These are phyloP conservation scores for Tenodera sinensis DNA, from an alignment of 2,888 invertebrate genomes.

Conservation along the genomic window DNA sequence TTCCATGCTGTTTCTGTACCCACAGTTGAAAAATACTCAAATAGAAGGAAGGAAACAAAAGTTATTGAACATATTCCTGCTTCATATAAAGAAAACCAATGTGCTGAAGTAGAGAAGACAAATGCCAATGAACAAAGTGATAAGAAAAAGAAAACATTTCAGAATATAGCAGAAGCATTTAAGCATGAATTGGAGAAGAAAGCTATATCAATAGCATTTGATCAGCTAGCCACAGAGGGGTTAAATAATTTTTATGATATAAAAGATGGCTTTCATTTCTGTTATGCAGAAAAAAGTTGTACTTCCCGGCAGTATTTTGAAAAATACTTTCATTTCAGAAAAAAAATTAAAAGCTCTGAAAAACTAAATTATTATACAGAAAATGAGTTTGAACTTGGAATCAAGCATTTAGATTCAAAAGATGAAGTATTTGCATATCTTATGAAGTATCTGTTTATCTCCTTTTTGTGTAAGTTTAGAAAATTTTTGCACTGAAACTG, in stretches of 20 bases:
- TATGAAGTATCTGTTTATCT: neutral
- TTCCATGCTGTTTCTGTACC: neutral
- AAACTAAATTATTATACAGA: neutral
- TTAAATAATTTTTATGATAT: neutral
- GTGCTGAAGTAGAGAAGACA: neutral
- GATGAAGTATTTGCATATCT: neutral
- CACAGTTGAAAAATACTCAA: neutral
- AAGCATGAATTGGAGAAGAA: neutral
- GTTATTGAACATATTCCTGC: neutral
- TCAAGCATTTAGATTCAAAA: too few relatives aligned
- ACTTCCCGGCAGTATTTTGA: neutral
- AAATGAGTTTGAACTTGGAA: neutral
- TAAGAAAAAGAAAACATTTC: neutral
- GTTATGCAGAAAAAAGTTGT: neutral
- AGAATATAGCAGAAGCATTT: neutral
- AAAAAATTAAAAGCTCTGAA: neutral
- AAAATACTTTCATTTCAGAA: neutral
- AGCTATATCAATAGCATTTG: neutral
- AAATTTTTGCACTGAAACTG: neutral
- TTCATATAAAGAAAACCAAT: neutral
- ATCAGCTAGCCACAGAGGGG: neutral
- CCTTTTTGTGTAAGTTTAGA: neutral
- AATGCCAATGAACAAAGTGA: neutral
- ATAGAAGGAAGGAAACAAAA: neutral
- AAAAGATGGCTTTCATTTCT: neutral